phyloP scores from a whole-genome alignment of 2,888 invertebrate species.

The Trachelus stipa region DNA sequence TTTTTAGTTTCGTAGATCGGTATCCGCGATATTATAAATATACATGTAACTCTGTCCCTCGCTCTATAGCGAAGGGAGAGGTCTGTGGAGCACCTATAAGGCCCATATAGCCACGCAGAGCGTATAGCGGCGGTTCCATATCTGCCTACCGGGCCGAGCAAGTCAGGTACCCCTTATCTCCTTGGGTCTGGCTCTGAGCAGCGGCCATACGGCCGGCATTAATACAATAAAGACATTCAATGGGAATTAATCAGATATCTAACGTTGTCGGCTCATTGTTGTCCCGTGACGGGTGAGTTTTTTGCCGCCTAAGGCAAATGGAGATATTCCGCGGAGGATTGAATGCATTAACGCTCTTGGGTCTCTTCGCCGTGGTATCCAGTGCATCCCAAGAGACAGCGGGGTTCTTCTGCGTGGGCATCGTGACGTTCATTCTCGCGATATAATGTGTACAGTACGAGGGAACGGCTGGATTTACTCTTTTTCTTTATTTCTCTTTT shows the following conservation, averaged over 20 bases:
- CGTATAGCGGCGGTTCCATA: conserved; percentile 40
- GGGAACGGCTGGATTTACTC: not conserved
- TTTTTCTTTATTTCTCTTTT: not conserved
- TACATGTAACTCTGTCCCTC: conserved; percentile 47
- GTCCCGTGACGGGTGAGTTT: conserved; percentile 34
- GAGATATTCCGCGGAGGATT: conserved; percentile 43
- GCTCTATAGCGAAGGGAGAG: conserved; percentile 15
- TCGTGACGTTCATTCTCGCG: not conserved
- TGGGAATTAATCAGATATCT: conserved; percentile 62
- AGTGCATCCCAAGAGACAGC: not conserved
- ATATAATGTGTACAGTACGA: not conserved
- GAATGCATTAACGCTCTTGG: conserved; percentile 37
- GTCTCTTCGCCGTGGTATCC: not conserved
- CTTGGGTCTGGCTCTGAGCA: conserved; percentile 5
- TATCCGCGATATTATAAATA: conserved; percentile 57
- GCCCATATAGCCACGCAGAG: conserved; percentile 3
- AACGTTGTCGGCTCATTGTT: conserved; percentile 43
- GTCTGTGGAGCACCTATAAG: conserved; percentile 17
- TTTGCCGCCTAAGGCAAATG: conserved; percentile 26
- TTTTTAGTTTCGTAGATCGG: conserved; percentile 49
- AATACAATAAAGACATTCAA: conserved; percentile 65
- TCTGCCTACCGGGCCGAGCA: conserved; percentile 32
- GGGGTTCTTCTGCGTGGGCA: not conserved
- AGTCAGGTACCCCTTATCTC: conserved; percentile 12
- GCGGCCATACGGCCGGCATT: conserved; percentile 43